A percentile compares a stretch with the other conserved stretches of the same genome.
Conservation (phyloP, 2,888 invertebrate genomes). For the Nemoura dubitans region DNA sequence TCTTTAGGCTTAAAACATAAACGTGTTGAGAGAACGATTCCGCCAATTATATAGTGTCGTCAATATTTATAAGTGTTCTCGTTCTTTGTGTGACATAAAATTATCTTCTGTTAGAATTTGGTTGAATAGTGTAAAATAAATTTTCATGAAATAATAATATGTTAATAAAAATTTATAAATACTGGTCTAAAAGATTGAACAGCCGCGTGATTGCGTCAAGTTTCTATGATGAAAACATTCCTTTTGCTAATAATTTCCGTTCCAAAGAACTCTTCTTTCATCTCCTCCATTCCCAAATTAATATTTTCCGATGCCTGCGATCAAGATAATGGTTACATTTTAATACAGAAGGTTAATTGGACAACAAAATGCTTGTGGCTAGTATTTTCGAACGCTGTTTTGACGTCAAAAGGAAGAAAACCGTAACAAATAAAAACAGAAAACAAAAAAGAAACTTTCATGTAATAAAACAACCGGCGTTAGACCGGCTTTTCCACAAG, state of each 20-base stretch:
- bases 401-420: background rate
- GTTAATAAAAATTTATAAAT: constrained; percentile 29
- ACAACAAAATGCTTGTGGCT: background rate
- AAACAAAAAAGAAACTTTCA: constrained; percentile 12
- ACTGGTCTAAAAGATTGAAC: background rate
- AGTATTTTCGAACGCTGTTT: background rate
- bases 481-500: background rate
- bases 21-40: background rate
- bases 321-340: constrained; percentile 5
- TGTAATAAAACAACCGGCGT: background rate
- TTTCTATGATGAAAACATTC: background rate
- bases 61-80: constrained; percentile 38
- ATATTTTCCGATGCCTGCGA: background rate
- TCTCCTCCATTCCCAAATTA: background rate
- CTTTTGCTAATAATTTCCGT: background rate
- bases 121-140: constrained; percentile 33
- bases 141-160: constrained; percentile 31
- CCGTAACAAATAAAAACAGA: background rate
- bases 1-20: background rate
- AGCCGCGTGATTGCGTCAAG: background rate
- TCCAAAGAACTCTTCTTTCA: background rate
- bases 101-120: constrained; percentile 31
- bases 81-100: constrained; percentile 20
- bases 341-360: background rate
- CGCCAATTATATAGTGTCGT: constrained; percentile 23